Conservation (phyloP, 2,888 invertebrate genomes). For the Epirrita christyi region DNA sequence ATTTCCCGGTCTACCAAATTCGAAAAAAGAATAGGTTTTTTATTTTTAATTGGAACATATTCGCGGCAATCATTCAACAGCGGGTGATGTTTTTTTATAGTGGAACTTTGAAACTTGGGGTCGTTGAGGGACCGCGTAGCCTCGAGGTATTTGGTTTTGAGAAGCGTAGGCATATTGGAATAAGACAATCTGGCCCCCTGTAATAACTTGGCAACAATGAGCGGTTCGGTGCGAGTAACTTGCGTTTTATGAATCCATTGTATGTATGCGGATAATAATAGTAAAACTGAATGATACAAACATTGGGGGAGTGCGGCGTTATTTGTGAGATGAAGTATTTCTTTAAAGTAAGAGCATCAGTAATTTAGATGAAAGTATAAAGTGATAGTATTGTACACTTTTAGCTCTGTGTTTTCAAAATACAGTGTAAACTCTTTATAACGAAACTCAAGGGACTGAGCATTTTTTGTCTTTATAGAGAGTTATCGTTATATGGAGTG, state of each 20-base stretch:
- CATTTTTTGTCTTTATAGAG: too few relatives aligned
- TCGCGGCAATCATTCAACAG: conserved; percentile 56
- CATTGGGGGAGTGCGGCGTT: conserved; percentile 23
- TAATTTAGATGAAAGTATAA: too few relatives aligned
- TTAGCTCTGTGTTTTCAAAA: too few relatives aligned
- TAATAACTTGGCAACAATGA: conserved; percentile 56
- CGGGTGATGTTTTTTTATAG: conserved; percentile 53
- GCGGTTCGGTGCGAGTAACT: conserved; percentile 33
- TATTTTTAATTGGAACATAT: conserved; percentile 82
- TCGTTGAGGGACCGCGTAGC: conserved; percentile 57
- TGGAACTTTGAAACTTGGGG: conserved; percentile 47
- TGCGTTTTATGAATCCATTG: conserved; percentile 42
- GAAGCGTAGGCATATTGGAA: conserved; percentile 67
- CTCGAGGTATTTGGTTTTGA: conserved; percentile 76
- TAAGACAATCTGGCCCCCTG: conserved; percentile 72
- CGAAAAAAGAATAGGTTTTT: conserved; percentile 52
- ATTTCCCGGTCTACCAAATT: conserved; percentile 54
- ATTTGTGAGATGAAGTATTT: conserved; percentile 3
- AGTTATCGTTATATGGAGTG: too few relatives aligned
- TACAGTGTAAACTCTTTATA: too few relatives aligned
- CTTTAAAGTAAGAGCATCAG: conserved; percentile 10
- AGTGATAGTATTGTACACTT: too few relatives aligned
- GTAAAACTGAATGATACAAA: conserved; percentile 28
- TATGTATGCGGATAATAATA: conserved; percentile 36
- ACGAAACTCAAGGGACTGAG: too few relatives aligned